Evolutionary conservation across 2,797 vertebrate genomes (phyloP).

Genomic region (Coendou prehensilis): DNA sequence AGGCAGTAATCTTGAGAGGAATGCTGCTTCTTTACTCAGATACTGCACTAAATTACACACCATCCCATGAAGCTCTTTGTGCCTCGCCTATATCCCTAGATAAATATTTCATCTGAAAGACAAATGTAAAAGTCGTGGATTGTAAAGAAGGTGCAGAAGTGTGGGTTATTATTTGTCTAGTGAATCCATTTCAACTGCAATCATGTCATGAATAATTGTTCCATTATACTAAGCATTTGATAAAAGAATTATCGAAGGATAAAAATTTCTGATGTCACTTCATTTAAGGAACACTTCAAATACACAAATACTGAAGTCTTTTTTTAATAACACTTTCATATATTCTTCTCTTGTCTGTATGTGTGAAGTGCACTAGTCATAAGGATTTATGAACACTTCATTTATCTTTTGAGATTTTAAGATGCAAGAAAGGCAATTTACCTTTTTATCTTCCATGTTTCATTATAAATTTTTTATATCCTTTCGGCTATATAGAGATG

Average conservation of each 20-base stretch:
- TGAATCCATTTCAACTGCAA: slow-evolving; percentile 54
- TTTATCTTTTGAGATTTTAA: slow-evolving; percentile 56
- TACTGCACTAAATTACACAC: background rate
- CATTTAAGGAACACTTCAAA: slow-evolving; percentile 50
- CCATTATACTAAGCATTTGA: slow-evolving; percentile 60
- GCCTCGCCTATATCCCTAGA: background rate
- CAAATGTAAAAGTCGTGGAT: slow-evolving; percentile 47
- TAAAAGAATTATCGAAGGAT: slow-evolving; percentile 67
- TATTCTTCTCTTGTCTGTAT: background rate
- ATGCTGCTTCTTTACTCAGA: background rate
- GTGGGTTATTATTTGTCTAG: slow-evolving; percentile 56
- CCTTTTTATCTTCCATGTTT: slow-evolving; percentile 37
- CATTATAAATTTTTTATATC: slow-evolving; percentile 8
- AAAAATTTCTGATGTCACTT: slow-evolving; percentile 58
- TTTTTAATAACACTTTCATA: slow-evolving; percentile 9
- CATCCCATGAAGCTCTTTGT: background rate
- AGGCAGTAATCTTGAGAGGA: background rate
- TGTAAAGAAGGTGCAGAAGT: slow-evolving; percentile 21
- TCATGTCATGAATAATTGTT: slow-evolving; percentile 56
- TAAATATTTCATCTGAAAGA: slow-evolving; percentile 50
- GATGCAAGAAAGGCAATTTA: background rate
- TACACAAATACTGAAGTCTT: background rate
- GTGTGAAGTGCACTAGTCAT: background rate
- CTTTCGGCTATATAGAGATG: background rate
- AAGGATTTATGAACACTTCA: slow-evolving; percentile 29